Evolutionary conservation across 2,113 vertebrate genomes (phyloP).

Genomic region (Mus musculus): DNA sequence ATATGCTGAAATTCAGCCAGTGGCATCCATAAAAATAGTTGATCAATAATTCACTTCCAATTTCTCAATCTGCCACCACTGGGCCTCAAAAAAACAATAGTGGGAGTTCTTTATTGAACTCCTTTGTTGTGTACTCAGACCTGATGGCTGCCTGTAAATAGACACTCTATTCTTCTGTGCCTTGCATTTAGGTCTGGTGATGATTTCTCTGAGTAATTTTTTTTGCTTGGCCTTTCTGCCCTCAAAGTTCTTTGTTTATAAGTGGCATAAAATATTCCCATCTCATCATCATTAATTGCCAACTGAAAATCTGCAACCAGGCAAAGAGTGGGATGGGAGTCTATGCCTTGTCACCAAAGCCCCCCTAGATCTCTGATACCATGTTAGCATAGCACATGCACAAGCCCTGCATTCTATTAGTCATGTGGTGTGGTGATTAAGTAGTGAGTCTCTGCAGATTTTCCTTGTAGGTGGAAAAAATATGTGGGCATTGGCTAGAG

Average conservation of each 20-base stretch:
- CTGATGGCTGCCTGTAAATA: constrained; percentile 62
- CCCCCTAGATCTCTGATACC: constrained; percentile 83
- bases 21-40: not conserved
- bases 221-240: constrained; percentile 81
- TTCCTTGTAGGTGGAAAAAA: constrained; percentile 76
- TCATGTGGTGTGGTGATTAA: constrained; percentile 90
- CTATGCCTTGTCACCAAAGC: constrained; percentile 82
- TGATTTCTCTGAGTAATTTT: constrained; percentile 69
- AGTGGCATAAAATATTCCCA: constrained; percentile 85
- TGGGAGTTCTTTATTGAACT: not conserved
- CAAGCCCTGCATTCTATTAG: constrained; percentile 88
- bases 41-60: constrained; percentile 12
- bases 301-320: constrained; percentile 82
- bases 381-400: constrained; percentile 87
- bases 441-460: constrained; percentile 85
- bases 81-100: not conserved
- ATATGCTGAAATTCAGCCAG: not conserved
- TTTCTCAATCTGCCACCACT: constrained; percentile 16
- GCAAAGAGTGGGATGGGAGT: constrained; percentile 80
- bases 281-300: constrained; percentile 85
- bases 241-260: constrained; percentile 79
- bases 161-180: constrained; percentile 19
- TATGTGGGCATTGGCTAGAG: constrained; percentile 69
- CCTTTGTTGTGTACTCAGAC: not conserved
- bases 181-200: constrained; percentile 67